Conservation (phyloP, 2,888 invertebrate species). For the Andrena dorsata region DNA sequence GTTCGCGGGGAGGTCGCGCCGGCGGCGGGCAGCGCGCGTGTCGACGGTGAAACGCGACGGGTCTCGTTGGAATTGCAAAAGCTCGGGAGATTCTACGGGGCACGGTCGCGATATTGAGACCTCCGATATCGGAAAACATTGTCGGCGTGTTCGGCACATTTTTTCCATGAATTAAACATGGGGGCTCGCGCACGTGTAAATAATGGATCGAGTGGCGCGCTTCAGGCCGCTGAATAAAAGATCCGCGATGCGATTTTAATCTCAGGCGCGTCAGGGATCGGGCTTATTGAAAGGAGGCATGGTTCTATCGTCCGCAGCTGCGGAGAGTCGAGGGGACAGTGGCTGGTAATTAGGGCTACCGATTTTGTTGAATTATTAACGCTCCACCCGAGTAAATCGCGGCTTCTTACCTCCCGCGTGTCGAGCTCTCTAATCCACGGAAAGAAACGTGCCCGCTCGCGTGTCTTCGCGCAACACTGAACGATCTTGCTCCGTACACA, state of each 20-base stretch:
- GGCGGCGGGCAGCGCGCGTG: neutral
- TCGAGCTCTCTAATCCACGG: constrained; percentile 24
- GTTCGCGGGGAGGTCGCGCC: neutral
- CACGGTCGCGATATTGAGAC: constrained; percentile 30
- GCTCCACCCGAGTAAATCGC: neutral
- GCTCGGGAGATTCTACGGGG: neutral
- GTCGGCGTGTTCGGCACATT: constrained; percentile 1
- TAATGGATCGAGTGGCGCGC: constrained; percentile 42
- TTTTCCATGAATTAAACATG: constrained; percentile 53
- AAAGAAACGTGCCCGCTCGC: constrained; percentile 8
- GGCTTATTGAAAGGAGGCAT: constrained; percentile 1
- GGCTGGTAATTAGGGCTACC: constrained; percentile 32
- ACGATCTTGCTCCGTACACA: neutral
- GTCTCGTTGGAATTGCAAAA: constrained; percentile 1
- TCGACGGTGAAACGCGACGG: neutral
- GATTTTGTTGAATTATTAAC: constrained; percentile 56
- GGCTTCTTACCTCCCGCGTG: neutral
- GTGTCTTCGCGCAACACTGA: neutral
- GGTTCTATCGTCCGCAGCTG: neutral
- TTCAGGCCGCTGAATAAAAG: constrained; percentile 50
- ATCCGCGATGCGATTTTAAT: constrained; percentile 39
- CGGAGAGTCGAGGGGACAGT: constrained; percentile 1
- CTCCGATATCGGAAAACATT: constrained; percentile 10
- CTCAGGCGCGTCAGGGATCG: neutral
- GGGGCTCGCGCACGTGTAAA: constrained; percentile 31